phyloP scores from a whole-genome alignment of 2,113 vertebrate genomes.

The Hippocampus barbouri region DNA sequence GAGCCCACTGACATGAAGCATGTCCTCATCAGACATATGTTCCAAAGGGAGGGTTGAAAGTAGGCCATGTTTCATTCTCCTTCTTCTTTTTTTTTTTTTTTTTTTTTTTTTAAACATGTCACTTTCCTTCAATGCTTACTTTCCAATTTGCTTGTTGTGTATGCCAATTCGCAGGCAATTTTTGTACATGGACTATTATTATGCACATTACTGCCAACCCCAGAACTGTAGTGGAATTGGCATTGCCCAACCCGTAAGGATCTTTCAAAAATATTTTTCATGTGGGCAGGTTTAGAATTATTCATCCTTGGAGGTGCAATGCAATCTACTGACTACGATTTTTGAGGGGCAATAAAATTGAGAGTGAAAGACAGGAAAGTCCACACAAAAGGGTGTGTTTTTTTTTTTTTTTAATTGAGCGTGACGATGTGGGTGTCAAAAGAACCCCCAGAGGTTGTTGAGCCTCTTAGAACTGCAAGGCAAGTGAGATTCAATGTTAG shows the following conservation, averaged over 20 bases:
- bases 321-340: background rate
- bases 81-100: too few relatives aligned
- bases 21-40: too few relatives aligned
- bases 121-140: too few relatives aligned
- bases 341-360: background rate
- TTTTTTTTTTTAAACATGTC: too few relatives aligned
- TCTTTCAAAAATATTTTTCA: too few relatives aligned
- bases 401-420: background rate
- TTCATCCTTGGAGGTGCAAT: background rate
- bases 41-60: too few relatives aligned
- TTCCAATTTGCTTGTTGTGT: too few relatives aligned
- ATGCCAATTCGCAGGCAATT: too few relatives aligned
- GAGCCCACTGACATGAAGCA: too few relatives aligned
- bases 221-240: background rate
- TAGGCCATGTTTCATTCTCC: too few relatives aligned
- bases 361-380: background rate
- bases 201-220: background rate
- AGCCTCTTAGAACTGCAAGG: slow-evolving; percentile 51
- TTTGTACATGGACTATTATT: too few relatives aligned
- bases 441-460: slow-evolving; percentile 53
- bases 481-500: slow-evolving; percentile 42
- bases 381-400: background rate
- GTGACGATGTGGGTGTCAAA: slow-evolving; percentile 51
- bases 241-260: background rate
- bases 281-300: background rate